Conservation (phyloP, 2,113 vertebrate genomes). For the Poeciliopsis turrubarensis region DNA sequence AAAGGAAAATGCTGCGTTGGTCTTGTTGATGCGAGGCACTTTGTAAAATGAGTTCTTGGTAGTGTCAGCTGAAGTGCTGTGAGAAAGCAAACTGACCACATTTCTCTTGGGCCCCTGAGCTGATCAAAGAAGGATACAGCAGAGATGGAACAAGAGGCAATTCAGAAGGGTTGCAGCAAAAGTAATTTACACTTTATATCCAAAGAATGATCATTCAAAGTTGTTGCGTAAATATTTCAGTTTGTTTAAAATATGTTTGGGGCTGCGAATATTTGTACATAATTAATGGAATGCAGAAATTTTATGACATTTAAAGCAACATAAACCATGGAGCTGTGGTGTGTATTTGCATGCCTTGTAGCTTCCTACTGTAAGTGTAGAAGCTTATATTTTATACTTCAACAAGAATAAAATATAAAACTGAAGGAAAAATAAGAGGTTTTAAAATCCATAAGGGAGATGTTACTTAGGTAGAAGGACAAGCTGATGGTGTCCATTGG, state of each 20-base stretch:
- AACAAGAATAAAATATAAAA: not conserved
- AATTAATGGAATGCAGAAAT: not conserved
- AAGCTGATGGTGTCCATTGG: not conserved
- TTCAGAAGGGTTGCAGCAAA: not conserved
- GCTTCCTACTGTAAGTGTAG: not conserved
- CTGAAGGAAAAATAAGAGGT: not conserved
- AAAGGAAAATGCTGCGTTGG: constrained; percentile 45
- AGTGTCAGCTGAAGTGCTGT: constrained; percentile 55
- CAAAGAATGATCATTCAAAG: not conserved
- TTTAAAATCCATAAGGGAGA: not conserved
- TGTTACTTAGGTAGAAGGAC: not conserved
- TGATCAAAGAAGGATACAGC: constrained; percentile 4
- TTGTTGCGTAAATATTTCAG: not conserved
- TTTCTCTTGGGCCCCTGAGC: constrained; percentile 36
- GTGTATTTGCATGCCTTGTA: not conserved
- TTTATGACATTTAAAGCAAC: not conserved
- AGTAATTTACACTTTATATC: not conserved
- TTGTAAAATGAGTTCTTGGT: constrained; percentile 69
- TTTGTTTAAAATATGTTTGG: not conserved
- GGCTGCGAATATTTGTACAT: not conserved
- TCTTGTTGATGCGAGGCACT: constrained; percentile 42
- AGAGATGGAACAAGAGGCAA: not conserved
- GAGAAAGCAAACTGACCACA: constrained; percentile 37
- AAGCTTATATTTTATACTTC: not conserved
- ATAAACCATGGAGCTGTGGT: not conserved